These are phyloP conservation scores for Peromyscus eremicus DNA, from an alignment of 2,797 vertebrate species.

Conservation along the genomic window DNA sequence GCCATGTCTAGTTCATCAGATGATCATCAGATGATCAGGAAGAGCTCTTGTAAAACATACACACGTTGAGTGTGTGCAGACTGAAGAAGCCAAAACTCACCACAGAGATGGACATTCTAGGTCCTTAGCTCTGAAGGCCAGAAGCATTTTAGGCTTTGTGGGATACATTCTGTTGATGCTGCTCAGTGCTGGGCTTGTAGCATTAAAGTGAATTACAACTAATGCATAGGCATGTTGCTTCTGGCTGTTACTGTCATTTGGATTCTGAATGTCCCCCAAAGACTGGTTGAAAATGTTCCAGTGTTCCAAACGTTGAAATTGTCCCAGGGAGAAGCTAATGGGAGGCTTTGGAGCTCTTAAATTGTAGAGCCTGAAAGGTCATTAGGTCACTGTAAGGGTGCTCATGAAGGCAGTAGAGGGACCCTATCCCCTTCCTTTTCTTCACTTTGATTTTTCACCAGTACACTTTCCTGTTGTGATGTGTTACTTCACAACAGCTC, in stretches of 20 bases:
- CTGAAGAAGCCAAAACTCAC: neutral
- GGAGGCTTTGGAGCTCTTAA: neutral
- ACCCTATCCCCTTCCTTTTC: neutral
- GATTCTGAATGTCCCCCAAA: neutral
- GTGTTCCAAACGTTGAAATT: neutral
- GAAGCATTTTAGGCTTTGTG: neutral
- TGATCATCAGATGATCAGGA: neutral
- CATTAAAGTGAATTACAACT: too few species aligned
- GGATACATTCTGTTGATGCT: neutral
- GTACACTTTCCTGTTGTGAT: neutral
- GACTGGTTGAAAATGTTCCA: neutral
- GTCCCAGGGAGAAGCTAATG: neutral
- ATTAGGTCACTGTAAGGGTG: neutral
- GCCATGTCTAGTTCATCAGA: too few species aligned
- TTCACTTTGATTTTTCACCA: neutral
- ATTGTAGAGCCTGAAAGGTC: neutral
- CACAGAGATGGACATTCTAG: neutral
- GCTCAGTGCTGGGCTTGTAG: neutral
- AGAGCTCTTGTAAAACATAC: neutral
- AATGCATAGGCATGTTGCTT: neutral
- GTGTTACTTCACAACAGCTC: neutral
- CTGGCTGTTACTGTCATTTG: neutral
- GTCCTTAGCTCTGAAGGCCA: neutral
- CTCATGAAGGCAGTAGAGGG: neutral
- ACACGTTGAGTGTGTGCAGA: neutral